These are phyloP conservation scores for Gasteruption jaculator DNA, from an alignment of 2,888 invertebrate genomes.

Conservation along the genomic window DNA sequence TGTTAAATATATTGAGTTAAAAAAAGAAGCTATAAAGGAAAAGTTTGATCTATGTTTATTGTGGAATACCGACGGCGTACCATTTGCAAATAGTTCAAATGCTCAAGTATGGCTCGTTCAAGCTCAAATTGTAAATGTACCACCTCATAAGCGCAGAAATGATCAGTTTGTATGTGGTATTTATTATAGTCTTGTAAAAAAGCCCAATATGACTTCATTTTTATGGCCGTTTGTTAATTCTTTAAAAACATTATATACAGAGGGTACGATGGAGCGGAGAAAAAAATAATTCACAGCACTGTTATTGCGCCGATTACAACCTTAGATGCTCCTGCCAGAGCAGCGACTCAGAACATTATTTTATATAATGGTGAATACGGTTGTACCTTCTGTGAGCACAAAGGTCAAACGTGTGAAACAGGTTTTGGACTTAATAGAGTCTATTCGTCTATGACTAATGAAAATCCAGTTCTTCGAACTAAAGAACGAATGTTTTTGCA, in stretches of 20 bases:
- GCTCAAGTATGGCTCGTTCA: slow-evolving; percentile 15
- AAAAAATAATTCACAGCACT: slow-evolving; percentile 1
- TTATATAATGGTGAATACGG: slow-evolving; percentile 12
- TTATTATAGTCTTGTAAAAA: slow-evolving; percentile 14
- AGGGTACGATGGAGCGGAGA: neutral
- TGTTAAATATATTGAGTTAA: slow-evolving; percentile 7
- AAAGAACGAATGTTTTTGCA: neutral
- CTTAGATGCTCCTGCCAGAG: slow-evolving; percentile 12
- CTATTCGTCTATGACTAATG: neutral
- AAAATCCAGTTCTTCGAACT: neutral
- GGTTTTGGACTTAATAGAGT: slow-evolving; percentile 8
- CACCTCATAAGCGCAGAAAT: slow-evolving; percentile 8
- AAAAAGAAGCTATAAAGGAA: neutral
- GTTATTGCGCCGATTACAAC: slow-evolving; percentile 7
- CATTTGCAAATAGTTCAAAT: slow-evolving; percentile 14
- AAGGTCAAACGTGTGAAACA: slow-evolving; percentile 4
- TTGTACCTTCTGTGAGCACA: too few relatives aligned
- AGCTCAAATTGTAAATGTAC: slow-evolving; percentile 13
- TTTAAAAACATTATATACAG: neutral
- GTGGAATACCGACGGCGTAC: slow-evolving; percentile 18
- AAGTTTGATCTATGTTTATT: slow-evolving; percentile 14
- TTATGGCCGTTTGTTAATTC: slow-evolving; percentile 11
- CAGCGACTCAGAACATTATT: slow-evolving; percentile 11
- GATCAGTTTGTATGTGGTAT: slow-evolving; percentile 12
- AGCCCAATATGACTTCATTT: slow-evolving; percentile 14